Evolutionary conservation across 2,113 vertebrate species (phyloP).

Genomic region (Tragelaphus scriptus): DNA sequence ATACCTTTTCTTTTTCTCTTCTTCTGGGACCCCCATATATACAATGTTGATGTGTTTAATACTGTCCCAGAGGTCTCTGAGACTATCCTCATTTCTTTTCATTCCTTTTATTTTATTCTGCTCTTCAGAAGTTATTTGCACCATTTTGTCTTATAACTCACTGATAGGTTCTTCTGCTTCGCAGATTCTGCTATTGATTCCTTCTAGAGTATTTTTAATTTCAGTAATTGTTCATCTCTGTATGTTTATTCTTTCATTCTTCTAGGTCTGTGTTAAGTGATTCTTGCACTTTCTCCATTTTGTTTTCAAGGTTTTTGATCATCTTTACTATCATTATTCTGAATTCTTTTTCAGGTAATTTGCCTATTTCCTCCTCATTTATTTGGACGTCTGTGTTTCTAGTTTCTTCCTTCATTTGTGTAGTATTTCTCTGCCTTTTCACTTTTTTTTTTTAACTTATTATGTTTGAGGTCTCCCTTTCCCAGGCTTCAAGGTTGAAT

Average conservation of each 20-base stretch:
- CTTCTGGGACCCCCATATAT: background rate
- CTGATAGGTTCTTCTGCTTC: background rate
- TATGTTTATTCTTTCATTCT: background rate
- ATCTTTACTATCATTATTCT: background rate
- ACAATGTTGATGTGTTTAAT: background rate
- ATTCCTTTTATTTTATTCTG: background rate
- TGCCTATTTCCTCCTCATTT: background rate
- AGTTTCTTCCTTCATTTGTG: background rate
- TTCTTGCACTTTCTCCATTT: background rate
- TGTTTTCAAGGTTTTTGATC: background rate
- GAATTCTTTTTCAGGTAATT: background rate
- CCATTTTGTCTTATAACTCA: background rate
- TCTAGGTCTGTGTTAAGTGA: background rate
- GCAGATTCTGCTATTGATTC: background rate
- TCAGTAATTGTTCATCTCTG: background rate
- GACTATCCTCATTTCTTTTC: background rate
- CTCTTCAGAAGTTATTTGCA: background rate
- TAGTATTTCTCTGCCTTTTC: background rate
- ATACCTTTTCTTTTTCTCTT: background rate
- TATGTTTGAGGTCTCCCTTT: background rate
- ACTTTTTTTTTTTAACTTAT: background rate
- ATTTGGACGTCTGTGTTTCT: background rate
- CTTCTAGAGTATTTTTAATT: background rate
- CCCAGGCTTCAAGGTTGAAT: background rate
- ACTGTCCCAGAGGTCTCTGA: background rate